Percentiles rank a stretch among this genome's conserved stretches.
Conservation (phyloP, 2,113 vertebrate genomes). For the Maccullochella peelii region DNA sequence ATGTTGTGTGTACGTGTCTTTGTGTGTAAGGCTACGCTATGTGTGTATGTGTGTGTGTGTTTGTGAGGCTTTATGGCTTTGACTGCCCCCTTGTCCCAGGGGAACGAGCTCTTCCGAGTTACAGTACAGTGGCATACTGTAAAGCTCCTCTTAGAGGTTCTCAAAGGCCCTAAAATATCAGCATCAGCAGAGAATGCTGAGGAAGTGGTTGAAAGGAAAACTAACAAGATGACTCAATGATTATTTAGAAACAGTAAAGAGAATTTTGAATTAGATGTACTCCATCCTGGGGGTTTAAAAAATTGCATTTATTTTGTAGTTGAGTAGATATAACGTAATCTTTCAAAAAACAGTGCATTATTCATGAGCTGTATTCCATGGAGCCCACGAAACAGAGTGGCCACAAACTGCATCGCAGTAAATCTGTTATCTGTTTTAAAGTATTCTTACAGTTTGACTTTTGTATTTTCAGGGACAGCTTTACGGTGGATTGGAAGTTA, state of each 20-base stretch:
- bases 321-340: constrained; percentile 55
- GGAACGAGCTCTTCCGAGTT: constrained; percentile 38
- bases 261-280: constrained; percentile 67
- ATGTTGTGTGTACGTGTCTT: constrained; percentile 17
- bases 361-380: constrained; percentile 38
- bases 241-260: constrained; percentile 74
- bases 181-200: constrained; percentile 62
- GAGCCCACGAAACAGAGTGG: constrained; percentile 19
- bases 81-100: constrained; percentile 49
- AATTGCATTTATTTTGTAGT: constrained; percentile 44
- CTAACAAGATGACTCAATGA: constrained; percentile 72
- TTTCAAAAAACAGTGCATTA: constrained; percentile 60
- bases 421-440: constrained; percentile 38
- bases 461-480: constrained; percentile 70
- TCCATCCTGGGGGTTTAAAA: constrained; percentile 61
- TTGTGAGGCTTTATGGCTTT: constrained; percentile 43
- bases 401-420: constrained; percentile 43
- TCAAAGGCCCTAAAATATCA: constrained; percentile 56
- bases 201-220: constrained; percentile 62
- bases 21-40: no score
- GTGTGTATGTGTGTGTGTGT: constrained; percentile 37
- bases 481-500: constrained; percentile 59
- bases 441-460: constrained; percentile 31
- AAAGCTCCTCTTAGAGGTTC: constrained; percentile 50
- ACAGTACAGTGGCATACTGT: constrained; percentile 37